phyloP scores from a whole-genome alignment of 2,888 invertebrate genomes.

The Drosophila borealis region DNA sequence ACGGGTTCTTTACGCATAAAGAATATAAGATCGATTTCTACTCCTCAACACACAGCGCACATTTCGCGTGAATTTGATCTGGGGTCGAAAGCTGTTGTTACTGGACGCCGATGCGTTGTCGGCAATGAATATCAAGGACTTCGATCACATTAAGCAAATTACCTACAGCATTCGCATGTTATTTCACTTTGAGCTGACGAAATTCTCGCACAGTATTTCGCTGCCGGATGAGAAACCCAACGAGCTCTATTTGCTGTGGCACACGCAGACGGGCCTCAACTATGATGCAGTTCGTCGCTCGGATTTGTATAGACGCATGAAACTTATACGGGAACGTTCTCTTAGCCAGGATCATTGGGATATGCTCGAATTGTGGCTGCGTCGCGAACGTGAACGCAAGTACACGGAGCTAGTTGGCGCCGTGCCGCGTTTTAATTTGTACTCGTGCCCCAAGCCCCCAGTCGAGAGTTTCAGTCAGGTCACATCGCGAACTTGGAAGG shows the following conservation, averaged over 20 bases:
- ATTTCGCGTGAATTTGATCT: conserved; percentile 85
- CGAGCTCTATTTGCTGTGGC: conserved; percentile 86
- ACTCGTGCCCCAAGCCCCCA: conserved; percentile 12
- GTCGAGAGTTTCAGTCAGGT: background rate
- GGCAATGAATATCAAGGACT: conserved; percentile 85
- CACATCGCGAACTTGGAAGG: too few relatives aligned
- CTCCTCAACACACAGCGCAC: conserved; percentile 80
- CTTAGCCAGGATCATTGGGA: conserved; percentile 86
- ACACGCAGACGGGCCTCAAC: conserved; percentile 85
- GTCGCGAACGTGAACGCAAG: conserved; percentile 53
- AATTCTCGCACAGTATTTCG: conserved; percentile 55
- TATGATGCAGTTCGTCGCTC: conserved; percentile 85
- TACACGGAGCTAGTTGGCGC: conserved; percentile 38
- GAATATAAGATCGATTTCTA: background rate
- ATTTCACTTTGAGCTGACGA: conserved; percentile 85
- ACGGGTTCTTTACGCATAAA: too few relatives aligned
- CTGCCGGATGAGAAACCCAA: conserved; percentile 82
- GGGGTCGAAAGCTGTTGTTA: conserved; percentile 84
- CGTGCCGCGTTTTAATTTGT: conserved; percentile 27
- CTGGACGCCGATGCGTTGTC: conserved; percentile 85
- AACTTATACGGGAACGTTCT: conserved; percentile 85
- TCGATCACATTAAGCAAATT: conserved; percentile 84
- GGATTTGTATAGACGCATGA: conserved; percentile 86
- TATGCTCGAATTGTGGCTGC: conserved; percentile 68
- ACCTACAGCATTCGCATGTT: conserved; percentile 83